These are phyloP conservation scores for Arvicanthis niloticus DNA, from an alignment of 2,113 vertebrate genomes.

Conservation along the genomic window DNA sequence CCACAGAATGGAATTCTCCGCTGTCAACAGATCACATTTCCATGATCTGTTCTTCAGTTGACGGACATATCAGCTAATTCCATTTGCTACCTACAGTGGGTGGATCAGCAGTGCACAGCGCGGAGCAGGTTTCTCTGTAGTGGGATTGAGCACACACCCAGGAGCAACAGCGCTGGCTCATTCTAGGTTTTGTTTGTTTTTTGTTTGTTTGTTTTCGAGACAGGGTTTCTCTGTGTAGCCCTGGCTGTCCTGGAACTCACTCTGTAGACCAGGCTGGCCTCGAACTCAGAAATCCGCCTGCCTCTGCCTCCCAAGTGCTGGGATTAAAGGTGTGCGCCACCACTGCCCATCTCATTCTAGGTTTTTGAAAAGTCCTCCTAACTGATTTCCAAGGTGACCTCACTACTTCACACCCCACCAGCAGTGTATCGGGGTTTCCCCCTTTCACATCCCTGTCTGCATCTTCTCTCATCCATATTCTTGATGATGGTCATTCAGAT, in stretches of 20 bases:
- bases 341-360: not conserved
- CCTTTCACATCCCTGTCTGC: not conserved
- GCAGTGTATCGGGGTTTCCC: not conserved
- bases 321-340: too few species aligned
- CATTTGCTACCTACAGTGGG: not conserved
- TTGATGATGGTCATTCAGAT: not conserved
- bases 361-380: not conserved
- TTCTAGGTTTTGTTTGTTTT: not conserved
- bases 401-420: not conserved
- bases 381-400: not conserved
- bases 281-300: too few species aligned
- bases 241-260: too few species aligned
- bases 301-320: too few species aligned
- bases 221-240: too few species aligned
- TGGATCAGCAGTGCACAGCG: not conserved
- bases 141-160: not conserved
- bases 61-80: not conserved
- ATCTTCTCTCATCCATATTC: not conserved
- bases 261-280: too few species aligned
- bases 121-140: not conserved
- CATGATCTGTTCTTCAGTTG: not conserved
- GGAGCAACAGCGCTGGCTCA: not conserved
- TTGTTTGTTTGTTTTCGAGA: too few species aligned
- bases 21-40: not conserved
- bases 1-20: not conserved